Conservation (phyloP, 2,888 invertebrate species). For the Apamea crenata region DNA sequence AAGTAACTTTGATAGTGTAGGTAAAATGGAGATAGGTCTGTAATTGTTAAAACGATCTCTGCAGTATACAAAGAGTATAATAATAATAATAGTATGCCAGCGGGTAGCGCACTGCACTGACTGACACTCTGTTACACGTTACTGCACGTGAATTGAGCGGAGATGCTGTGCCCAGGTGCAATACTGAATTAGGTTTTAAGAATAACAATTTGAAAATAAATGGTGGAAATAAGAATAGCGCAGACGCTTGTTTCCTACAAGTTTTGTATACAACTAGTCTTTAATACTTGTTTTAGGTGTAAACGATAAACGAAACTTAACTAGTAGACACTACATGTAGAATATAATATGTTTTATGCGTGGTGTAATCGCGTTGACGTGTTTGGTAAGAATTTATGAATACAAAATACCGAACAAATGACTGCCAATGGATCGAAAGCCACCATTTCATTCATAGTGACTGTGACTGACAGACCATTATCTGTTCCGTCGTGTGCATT, state of each 20-base stretch:
- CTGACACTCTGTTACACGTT: slow-evolving; percentile 13
- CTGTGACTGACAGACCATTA: slow-evolving; percentile 22
- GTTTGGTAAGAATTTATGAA: neutral
- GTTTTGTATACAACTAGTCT: neutral
- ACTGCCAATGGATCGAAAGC: neutral
- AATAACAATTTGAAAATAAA: neutral
- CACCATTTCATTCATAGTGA: neutral
- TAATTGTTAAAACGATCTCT: no score
- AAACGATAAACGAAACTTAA: neutral
- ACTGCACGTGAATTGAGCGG: neutral
- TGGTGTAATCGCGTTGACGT: neutral
- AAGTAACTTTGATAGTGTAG: no score
- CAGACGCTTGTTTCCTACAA: neutral
- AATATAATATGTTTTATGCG: neutral
- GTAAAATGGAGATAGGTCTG: no score
- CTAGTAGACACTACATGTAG: neutral
- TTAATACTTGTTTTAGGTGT: neutral
- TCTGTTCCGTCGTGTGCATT: neutral
- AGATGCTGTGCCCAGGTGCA: neutral
- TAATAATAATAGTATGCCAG: no score
- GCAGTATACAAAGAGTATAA: no score
- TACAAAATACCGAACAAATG: neutral
- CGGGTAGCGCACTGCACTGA: neutral
- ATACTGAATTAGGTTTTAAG: slow-evolving; percentile 1
- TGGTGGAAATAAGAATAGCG: neutral